Percentiles rank a stretch among this genome's conserved stretches.
Evolutionary conservation across 2,888 invertebrate genomes (phyloP).

Genomic region (Xestoiulus laeticollis): DNA sequence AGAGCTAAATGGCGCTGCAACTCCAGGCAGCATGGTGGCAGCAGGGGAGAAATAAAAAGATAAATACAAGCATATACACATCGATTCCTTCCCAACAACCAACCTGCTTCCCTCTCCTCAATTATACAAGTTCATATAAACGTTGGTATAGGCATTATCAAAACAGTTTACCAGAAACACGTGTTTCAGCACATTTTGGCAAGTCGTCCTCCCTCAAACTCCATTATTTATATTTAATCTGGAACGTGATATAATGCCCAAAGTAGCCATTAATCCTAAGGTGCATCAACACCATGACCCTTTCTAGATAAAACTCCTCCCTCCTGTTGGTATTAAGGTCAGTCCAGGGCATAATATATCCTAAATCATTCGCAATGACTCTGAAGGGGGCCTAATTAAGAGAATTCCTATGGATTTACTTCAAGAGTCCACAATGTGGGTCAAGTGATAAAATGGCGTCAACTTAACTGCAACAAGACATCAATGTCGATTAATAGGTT

Average conservation of each 20-base stretch:
- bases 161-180: background rate
- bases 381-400: background rate
- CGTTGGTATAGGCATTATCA: background rate
- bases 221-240: slow-evolving; percentile 3
- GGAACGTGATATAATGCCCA: background rate
- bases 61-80: background rate
- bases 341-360: background rate
- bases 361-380: background rate
- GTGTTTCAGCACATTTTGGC: background rate
- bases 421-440: background rate
- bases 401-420: background rate
- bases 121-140: background rate
- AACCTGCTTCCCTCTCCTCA: background rate
- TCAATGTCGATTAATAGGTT: too few species aligned
- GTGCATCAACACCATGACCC: background rate
- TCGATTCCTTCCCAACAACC: background rate
- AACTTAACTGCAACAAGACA: background rate
- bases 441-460: background rate
- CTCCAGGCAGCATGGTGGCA: background rate
- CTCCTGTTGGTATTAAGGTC: background rate
- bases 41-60: background rate
- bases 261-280: background rate
- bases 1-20: background rate
- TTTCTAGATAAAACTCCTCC: background rate
- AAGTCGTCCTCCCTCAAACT: background rate